A percentile compares a stretch with the other conserved stretches of the same genome.
Conservation (phyloP, 1,140 invertebrate species). For the Cataglyphis hispanica region DNA sequence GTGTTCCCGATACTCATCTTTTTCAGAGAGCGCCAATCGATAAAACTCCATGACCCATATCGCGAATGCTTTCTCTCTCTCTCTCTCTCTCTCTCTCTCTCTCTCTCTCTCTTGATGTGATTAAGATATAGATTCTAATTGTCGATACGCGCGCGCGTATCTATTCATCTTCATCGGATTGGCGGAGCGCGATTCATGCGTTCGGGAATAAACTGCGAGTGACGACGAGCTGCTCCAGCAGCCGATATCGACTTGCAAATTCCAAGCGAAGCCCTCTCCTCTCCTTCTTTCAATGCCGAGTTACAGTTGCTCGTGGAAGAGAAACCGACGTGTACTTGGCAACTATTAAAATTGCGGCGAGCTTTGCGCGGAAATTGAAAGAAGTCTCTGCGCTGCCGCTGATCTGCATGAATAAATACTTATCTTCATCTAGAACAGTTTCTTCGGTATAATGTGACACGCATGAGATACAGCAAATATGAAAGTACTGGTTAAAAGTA, state of each 20-base stretch:
- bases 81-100: too few relatives aligned
- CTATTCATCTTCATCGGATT: constrained; percentile 20
- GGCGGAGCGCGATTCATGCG: not conserved
- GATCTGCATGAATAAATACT: constrained; percentile 26
- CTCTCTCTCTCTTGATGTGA: not conserved
- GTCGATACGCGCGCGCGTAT: constrained; percentile 26
- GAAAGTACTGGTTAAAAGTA: not conserved
- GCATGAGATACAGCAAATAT: not conserved
- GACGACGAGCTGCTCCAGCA: not conserved
- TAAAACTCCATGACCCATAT: constrained; percentile 49
- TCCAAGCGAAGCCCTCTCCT: not conserved
- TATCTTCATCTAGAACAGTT: not conserved
- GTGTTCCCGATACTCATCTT: constrained; percentile 43
- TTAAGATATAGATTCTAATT: constrained; percentile 55
- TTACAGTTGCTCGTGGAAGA: constrained; percentile 5
- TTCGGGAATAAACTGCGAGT: not conserved
- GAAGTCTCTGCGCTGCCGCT: not conserved
- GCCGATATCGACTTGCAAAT: constrained; percentile 37
- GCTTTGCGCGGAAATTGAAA: constrained; percentile 35
- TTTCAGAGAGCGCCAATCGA: constrained; percentile 34
- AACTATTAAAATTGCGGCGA: constrained; percentile 39
- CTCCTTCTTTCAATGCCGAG: not conserved
- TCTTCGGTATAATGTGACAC: not conserved
- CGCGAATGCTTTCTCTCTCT: not conserved
- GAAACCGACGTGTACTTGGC: not conserved